These are phyloP conservation scores for Eugnorisma glareosa DNA, from an alignment of 2,888 invertebrate species.

Conservation along the genomic window DNA sequence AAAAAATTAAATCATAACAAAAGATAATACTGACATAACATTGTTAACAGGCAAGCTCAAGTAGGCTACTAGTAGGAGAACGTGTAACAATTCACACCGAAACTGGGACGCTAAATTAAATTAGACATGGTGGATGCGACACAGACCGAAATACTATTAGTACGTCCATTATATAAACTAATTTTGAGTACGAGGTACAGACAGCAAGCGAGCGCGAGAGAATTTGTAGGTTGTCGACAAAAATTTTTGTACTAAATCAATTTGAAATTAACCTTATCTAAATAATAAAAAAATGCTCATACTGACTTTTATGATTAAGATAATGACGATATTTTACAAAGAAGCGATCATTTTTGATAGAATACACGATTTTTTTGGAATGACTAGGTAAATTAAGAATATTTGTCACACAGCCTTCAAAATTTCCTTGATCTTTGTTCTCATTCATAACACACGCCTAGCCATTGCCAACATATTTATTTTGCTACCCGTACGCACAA, in stretches of 20 bases:
- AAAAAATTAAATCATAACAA: neutral
- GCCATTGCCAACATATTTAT: constrained; percentile 15
- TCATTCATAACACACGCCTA: neutral
- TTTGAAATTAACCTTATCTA: too few species aligned
- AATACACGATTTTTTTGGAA: neutral
- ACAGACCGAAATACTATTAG: constrained; percentile 36
- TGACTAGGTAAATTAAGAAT: neutral
- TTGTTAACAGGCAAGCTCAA: neutral
- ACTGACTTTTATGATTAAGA: neutral
- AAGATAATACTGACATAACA: neutral
- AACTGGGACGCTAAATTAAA: constrained; percentile 69
- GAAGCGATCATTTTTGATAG: neutral
- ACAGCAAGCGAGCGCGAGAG: neutral
- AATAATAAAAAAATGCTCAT: neutral
- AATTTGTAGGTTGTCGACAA: neutral
- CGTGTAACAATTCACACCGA: constrained; percentile 50
- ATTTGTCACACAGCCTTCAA: neutral
- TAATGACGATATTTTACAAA: neutral
- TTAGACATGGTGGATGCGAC: constrained; percentile 64
- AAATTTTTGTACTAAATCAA: neutral
- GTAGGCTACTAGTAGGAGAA: constrained; percentile 20
- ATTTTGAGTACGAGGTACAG: constrained; percentile 30
- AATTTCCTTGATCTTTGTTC: constrained; percentile 1
- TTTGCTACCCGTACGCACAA: constrained; percentile 25
- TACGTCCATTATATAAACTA: constrained; percentile 53